Evolutionary conservation across 2,888 invertebrate species (phyloP), one percentile per base, ranked within the genome.

Genomic region (Uloborus plumipes): DNA sequence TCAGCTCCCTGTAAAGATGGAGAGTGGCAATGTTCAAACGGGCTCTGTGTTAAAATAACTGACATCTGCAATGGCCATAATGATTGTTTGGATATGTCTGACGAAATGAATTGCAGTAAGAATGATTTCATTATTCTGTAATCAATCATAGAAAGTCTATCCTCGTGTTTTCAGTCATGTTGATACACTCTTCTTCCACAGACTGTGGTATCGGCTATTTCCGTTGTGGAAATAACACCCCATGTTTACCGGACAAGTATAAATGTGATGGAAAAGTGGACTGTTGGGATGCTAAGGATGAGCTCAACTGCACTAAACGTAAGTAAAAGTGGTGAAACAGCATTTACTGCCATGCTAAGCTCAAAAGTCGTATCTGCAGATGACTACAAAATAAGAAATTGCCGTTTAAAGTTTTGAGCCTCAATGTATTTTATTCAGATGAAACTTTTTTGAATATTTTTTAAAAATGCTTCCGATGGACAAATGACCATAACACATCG

Each of bases 251-350:
- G n/a, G 91, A 92, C 84, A 89, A 90, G n/a, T 93, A 92, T 88
- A 90, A 91, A 86, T 94, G 94, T 88, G 92, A 94, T 88, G 93
- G 93, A 53, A 89, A 91, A 83, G 92, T 94, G 82, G 94, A 94
- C 88, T 94, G 94, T 88, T 94, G 94, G 94, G 94, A 94, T 88
- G 93, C 92, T 76, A 91, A 91, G 55, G 94, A 94, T 87, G 94
- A 94, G 91, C 89, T 92, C 50, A 92, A 93, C 88, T 94, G 94
- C 88, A 92, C 92, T 67, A 89, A 90, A 88, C 91, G 93, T 93
- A 89, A 89, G 89, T 31, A 13, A 61, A 20, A 50, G 39, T 7
- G 1, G 39, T 9, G n/a, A 39, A 39, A 7, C 39, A 39, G 11
- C 2, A 26, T 26, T n/a, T n/a, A n/a, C n/a, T n/a, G n/a, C n/a